These are phyloP conservation scores for Melanerpes formicivorus DNA, from an alignment of 2,113 vertebrate genomes.

Conservation along the genomic window DNA sequence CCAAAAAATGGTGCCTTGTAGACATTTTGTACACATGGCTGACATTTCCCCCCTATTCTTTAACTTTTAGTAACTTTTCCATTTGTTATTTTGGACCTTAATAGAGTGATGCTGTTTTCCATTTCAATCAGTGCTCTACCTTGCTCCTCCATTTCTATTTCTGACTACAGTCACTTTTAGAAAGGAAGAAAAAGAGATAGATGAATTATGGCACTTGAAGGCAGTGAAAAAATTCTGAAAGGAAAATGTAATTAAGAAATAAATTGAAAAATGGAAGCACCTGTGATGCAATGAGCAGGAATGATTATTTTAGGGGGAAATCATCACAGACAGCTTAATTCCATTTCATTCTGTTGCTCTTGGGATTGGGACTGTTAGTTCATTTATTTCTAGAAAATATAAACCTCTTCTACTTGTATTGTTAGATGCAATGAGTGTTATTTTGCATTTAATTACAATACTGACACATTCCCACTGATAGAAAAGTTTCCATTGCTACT, in stretches of 20 bases:
- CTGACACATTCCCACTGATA: not conserved
- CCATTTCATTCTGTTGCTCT: conserved; percentile 28
- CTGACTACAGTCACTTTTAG: conserved; percentile 3
- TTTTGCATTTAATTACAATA: conserved; percentile 55
- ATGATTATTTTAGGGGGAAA: conserved; percentile 34
- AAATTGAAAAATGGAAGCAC: conserved; percentile 66
- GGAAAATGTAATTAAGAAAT: conserved; percentile 68
- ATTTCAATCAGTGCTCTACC: not conserved
- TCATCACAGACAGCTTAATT: conserved; percentile 41
- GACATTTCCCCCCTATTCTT: not conserved
- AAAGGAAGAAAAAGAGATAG: not conserved
- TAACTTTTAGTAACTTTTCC: not conserved
- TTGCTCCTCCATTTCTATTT: not conserved
- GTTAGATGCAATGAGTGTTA: conserved; percentile 29
- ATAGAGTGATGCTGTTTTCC: not conserved
- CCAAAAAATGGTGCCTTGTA: not conserved
- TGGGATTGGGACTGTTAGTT: conserved; percentile 36
- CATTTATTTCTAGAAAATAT: conserved; percentile 32
- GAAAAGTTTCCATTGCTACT: conserved; percentile 13
- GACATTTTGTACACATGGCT: not conserved
- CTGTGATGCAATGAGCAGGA: conserved; percentile 48
- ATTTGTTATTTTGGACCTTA: not conserved
- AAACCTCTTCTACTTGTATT: conserved; percentile 5
- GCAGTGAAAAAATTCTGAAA: conserved; percentile 10
- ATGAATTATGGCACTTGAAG: conserved; percentile 62